Evolutionary conservation across 1,140 invertebrate genomes (phyloP).

Genomic region (Pogonomyrmex californicus): DNA sequence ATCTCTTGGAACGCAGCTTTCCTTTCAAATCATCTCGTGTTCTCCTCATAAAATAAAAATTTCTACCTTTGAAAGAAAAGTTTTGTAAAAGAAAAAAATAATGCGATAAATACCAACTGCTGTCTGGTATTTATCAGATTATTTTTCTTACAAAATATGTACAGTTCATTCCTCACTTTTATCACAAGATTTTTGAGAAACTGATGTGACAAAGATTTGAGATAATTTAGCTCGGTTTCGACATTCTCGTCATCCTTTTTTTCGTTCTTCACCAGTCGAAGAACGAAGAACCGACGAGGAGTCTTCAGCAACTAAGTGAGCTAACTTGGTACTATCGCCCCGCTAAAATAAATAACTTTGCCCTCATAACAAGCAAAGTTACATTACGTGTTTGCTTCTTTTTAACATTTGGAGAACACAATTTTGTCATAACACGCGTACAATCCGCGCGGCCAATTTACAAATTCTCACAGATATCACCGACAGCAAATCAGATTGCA

Average conservation of each 20-base stretch:
- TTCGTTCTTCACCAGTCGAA: background rate
- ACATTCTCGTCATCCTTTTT: background rate
- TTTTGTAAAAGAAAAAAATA: slow-evolving; percentile 5
- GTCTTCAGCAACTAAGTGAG: background rate
- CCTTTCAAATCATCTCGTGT: background rate
- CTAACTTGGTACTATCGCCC: background rate
- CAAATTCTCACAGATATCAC: slow-evolving; percentile 35
- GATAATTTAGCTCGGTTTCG: background rate
- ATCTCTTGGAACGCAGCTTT: background rate
- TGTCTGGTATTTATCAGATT: background rate
- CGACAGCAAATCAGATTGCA: slow-evolving; percentile 13
- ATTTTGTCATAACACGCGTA: background rate
- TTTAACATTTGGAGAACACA: slow-evolving; percentile 24
- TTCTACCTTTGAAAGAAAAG: background rate
- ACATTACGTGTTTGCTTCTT: background rate
- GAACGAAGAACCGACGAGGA: slow-evolving; percentile 7
- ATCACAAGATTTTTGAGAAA: background rate
- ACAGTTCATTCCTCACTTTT: background rate
- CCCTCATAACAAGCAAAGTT: background rate
- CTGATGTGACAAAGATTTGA: background rate
- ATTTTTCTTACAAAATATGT: background rate
- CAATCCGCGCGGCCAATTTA: background rate
- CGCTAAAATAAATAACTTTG: background rate
- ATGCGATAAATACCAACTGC: background rate
- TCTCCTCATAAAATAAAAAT: background rate